Evolutionary conservation across 2,888 invertebrate genomes (phyloP).

Genomic region (Bimastos eiseni): DNA sequence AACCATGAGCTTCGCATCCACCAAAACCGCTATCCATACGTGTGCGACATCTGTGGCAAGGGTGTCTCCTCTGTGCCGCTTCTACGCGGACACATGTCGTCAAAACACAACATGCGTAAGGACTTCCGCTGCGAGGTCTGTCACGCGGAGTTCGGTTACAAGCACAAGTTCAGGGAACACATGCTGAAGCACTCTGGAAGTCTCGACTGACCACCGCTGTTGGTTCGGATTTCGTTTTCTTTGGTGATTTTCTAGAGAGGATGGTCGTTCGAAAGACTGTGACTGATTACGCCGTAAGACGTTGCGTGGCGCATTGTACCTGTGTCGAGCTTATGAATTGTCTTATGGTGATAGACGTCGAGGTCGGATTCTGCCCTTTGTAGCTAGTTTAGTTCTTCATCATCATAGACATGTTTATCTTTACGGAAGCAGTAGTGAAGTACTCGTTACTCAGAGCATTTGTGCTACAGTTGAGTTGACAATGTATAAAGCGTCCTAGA

Average conservation of each 20-base stretch:
- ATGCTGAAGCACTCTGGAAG: neutral
- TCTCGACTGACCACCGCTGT: neutral
- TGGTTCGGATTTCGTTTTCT: neutral
- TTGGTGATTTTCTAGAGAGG: neutral
- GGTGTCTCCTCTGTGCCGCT: neutral
- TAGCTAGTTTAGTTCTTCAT: neutral
- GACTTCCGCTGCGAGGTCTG: conserved; percentile 14
- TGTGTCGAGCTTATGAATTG: neutral
- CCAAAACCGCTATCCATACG: conserved; percentile 16
- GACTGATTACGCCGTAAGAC: neutral
- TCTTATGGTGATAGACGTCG: neutral
- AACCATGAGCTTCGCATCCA: conserved; percentile 24
- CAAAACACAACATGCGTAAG: conserved; percentile 25
- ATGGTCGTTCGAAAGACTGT: neutral
- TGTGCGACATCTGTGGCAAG: conserved; percentile 27
- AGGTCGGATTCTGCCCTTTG: neutral
- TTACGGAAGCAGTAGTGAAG: too few relatives aligned
- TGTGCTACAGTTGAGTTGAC: too few relatives aligned
- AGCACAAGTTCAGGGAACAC: conserved; percentile 23
- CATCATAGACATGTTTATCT: too few relatives aligned
- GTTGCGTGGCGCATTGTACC: neutral
- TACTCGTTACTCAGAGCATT: too few relatives aligned
- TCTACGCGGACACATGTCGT: conserved; percentile 17
- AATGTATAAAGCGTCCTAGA: too few relatives aligned
- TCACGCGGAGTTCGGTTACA: conserved; percentile 7